These are phyloP conservation scores for Amblyopsis hoosieri DNA, from an alignment of 2,797 vertebrate genomes.

Conservation along the genomic window DNA sequence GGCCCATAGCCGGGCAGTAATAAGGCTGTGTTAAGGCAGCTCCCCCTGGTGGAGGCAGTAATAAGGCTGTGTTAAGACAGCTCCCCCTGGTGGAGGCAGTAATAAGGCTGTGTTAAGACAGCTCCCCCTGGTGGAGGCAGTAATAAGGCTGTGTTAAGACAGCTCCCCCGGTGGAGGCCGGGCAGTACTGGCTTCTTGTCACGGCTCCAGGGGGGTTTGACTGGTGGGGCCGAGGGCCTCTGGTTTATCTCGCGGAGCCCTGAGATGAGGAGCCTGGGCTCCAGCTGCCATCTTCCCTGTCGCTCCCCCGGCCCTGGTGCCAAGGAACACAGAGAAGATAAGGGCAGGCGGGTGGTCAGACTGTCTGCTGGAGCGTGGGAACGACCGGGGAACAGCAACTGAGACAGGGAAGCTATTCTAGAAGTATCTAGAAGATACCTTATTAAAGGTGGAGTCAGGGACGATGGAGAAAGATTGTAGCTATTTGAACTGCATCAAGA, in stretches of 20 bases:
- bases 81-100: too few species aligned
- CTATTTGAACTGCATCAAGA: too few species aligned
- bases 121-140: too few species aligned
- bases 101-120: too few species aligned
- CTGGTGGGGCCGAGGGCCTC: slow-evolving; percentile 19
- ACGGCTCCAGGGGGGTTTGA: slow-evolving; percentile 59
- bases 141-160: too few species aligned
- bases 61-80: too few species aligned
- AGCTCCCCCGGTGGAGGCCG: background rate
- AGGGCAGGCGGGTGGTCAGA: slow-evolving; percentile 71
- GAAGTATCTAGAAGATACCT: slow-evolving; percentile 10
- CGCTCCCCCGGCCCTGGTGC: slow-evolving; percentile 87
- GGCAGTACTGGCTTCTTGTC: slow-evolving; percentile 69
- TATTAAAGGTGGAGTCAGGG: too few species aligned
- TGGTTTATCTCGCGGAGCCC: slow-evolving; percentile 56
- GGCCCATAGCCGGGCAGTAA: background rate
- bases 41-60: too few species aligned
- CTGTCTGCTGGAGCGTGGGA: slow-evolving; percentile 83
- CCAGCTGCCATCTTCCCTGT: slow-evolving; percentile 80
- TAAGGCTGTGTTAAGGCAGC: too few species aligned
- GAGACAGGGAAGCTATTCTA: slow-evolving; percentile 62
- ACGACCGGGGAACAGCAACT: slow-evolving; percentile 75
- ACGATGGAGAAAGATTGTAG: too few species aligned
- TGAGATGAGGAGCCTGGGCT: slow-evolving; percentile 59
- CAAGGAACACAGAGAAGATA: slow-evolving; percentile 88